Base-by-base conservation (phyloP, 2,888 invertebrate genomes). In the Teleogryllus oceanicus region DNA sequence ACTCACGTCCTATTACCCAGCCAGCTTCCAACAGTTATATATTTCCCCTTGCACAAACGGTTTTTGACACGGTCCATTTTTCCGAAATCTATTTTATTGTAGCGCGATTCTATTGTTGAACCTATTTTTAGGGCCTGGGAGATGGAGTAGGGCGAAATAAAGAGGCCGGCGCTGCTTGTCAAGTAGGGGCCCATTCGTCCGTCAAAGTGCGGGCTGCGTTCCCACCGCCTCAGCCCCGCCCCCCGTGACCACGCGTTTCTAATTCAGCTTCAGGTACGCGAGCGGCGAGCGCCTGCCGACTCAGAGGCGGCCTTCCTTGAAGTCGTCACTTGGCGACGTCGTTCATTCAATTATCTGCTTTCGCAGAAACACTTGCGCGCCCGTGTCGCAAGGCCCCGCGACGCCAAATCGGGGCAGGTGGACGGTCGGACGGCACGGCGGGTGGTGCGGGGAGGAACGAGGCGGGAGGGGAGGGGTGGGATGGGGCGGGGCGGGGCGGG, bases 321-420 rank as follows among this genome's bases (percentile, higher is more conserved):
- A 62, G 62, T n/a, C 62, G 62, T 62, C 62, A 62, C 62, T 62
- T 62, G 62, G 62, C 62, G 62, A 62, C n/a, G 62, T 62, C 62
- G n/a, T 62, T 62, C 62, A 62, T 62, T 62, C 62, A 62, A 62
- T 62, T 62, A 62, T 62, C 62, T 62, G 62, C 62, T n/a, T 62
- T 62, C 62, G 62, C 62, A 62, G 62, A 62, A 62, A 62, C 62
- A 62, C 62, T 62, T 62, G 62, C 62, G 62, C n/a, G 62, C 16
- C 62, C 62, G n/a, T 62, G 62, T 62, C 62, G 62, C 62, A 62
- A 8, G 37, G 37, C 37, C 37, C 37, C 13, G n/a, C 16, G 16
- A n/a, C 62, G 62, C 62, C 62, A 62, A 62, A 62, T 62, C 62
- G 62, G 62, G 62, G n/a, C 62, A 62, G n/a, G 62, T 62, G 62